phyloP scores from a whole-genome alignment of 2,888 invertebrate genomes.

The Mythimna loreyi region DNA sequence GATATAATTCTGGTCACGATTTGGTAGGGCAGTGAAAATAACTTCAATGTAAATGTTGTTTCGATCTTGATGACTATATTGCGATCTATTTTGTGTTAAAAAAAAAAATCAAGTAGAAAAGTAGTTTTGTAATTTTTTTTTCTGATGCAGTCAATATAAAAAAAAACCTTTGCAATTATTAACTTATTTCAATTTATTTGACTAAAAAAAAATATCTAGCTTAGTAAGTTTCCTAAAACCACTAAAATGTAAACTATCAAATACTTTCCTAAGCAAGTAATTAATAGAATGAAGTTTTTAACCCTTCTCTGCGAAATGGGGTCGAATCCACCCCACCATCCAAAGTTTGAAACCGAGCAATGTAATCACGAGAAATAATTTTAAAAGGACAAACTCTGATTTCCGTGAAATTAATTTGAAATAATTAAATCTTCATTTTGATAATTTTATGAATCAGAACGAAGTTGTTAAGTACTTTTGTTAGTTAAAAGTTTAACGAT shows the following conservation, averaged over 20 bases:
- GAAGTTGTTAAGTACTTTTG: slow-evolving; percentile 13
- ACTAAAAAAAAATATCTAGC: too few species aligned
- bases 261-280: slow-evolving; percentile 49
- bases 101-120: too few species aligned
- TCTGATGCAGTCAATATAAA: background rate
- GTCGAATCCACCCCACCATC: slow-evolving; percentile 34
- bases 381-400: slow-evolving; percentile 41
- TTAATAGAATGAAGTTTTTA: slow-evolving; percentile 52
- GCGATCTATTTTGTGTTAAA: background rate
- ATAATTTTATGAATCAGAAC: slow-evolving; percentile 20
- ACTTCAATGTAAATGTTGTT: slow-evolving; percentile 7
- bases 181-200: too few species aligned
- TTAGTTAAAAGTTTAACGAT: background rate
- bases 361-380: slow-evolving; percentile 59
- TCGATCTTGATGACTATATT: background rate
- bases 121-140: too few species aligned
- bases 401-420: slow-evolving; percentile 38
- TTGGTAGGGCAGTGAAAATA: slow-evolving; percentile 17
- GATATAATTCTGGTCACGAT: slow-evolving; percentile 42
- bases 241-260: slow-evolving; percentile 41
- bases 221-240: slow-evolving; percentile 16
- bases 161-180: too few species aligned
- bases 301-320: slow-evolving; percentile 44
- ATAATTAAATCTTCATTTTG: slow-evolving; percentile 25
- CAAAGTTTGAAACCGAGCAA: slow-evolving; percentile 52